phyloP scores from a whole-genome alignment of 2,797 vertebrate genomes.

The Acipenser ruthenus region DNA sequence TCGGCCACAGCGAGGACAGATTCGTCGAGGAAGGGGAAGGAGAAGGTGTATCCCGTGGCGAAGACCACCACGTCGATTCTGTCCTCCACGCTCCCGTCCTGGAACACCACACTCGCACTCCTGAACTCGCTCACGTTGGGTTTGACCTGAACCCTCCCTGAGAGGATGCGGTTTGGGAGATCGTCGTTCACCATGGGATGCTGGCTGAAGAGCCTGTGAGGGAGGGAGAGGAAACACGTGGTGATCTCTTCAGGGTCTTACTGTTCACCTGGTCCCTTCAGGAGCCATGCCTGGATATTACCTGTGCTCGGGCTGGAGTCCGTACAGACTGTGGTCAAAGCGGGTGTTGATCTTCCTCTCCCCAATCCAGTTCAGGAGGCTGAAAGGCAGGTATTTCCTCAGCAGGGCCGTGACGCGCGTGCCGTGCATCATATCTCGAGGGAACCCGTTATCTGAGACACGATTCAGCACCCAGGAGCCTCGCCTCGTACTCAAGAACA shows the following conservation, averaged over 20 bases:
- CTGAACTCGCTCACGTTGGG: constrained; percentile 57
- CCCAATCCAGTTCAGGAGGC: constrained; percentile 38
- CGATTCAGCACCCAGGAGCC: constrained; percentile 69
- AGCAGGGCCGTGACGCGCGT: constrained; percentile 52
- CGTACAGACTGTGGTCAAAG: constrained; percentile 69
- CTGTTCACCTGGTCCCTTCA: background rate
- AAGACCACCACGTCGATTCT: constrained; percentile 61
- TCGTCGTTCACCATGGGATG: constrained; percentile 63
- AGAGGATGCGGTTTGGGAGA: constrained; percentile 62
- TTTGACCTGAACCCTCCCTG: constrained; percentile 59
- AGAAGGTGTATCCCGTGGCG: constrained; percentile 63
- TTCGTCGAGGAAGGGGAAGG: constrained; percentile 71
- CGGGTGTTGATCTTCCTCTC: constrained; percentile 52
- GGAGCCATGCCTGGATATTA: constrained; percentile 26
- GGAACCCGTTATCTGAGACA: constrained; percentile 59
- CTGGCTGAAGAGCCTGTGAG: constrained; percentile 39
- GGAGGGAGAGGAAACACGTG: background rate
- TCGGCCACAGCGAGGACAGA: constrained; percentile 45
- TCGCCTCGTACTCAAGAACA: constrained; percentile 67
- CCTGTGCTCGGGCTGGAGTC: constrained; percentile 68
- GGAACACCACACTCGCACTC: constrained; percentile 57
- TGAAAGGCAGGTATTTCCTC: constrained; percentile 40
- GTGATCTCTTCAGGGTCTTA: background rate
- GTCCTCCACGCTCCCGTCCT: constrained; percentile 48
- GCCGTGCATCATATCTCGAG: constrained; percentile 59